phyloP scores from a whole-genome alignment of 2,888 invertebrate species.

The Hydraecia micacea region DNA sequence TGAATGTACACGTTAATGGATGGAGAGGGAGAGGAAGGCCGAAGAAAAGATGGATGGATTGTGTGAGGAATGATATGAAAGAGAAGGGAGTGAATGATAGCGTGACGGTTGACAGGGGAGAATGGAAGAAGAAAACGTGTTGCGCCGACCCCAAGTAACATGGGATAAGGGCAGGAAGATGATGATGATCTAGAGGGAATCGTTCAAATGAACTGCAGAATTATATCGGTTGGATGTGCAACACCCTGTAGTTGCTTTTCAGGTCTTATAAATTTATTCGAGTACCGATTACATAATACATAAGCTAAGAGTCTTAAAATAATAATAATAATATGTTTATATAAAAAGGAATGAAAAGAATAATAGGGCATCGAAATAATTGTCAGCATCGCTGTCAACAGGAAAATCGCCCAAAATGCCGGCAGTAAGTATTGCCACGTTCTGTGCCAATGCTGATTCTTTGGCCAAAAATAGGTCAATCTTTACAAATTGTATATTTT shows the following conservation, averaged over 20 bases:
- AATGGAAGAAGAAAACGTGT: too few species aligned
- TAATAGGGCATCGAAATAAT: neutral
- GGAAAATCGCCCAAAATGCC: neutral
- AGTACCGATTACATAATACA: neutral
- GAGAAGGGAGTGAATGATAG: too few species aligned
- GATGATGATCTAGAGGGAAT: neutral
- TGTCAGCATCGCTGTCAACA: neutral
- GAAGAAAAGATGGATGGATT: too few species aligned
- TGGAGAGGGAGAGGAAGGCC: too few species aligned
- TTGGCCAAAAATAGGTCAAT: neutral
- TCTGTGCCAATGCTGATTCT: neutral
- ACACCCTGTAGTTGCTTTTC: neutral
- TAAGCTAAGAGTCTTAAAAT: neutral
- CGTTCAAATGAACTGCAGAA: slow-evolving; percentile 9
- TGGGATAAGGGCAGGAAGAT: too few species aligned
- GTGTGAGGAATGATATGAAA: too few species aligned
- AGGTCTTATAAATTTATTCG: neutral
- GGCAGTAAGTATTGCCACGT: neutral
- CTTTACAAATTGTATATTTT: neutral
- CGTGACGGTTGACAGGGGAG: too few species aligned
- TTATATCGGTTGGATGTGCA: neutral
- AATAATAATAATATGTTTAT: neutral
- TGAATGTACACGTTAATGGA: too few species aligned
- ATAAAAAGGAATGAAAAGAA: neutral
- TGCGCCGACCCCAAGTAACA: too few species aligned